phyloP scores from a whole-genome alignment of 1,140 invertebrate genomes.

The Lethrus apterus region DNA sequence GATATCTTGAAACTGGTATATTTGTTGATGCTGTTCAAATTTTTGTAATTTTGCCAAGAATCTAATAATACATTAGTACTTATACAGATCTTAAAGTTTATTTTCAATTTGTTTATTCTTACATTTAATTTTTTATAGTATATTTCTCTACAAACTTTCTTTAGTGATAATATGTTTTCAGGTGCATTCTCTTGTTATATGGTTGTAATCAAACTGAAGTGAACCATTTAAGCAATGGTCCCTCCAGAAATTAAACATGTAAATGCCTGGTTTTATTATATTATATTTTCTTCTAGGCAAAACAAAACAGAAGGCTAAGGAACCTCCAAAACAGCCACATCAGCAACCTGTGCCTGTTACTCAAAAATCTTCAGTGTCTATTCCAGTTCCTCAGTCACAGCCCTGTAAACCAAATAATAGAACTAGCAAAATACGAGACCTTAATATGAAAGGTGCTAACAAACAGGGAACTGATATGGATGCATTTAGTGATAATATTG shows the following conservation, averaged over 20 bases:
- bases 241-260: too few species aligned
- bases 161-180: too few species aligned
- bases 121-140: background rate
- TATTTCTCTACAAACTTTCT: too few species aligned
- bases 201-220: too few species aligned
- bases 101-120: slow-evolving; percentile 1
- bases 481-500: slow-evolving; percentile 37
- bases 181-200: too few species aligned
- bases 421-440: slow-evolving; percentile 36
- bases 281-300: slow-evolving; percentile 32
- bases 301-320: slow-evolving; percentile 27
- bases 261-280: slow-evolving; percentile 1
- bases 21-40: slow-evolving; percentile 8
- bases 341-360: slow-evolving; percentile 9
- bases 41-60: slow-evolving; percentile 11
- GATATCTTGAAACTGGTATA: slow-evolving; percentile 1
- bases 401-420: slow-evolving; percentile 32
- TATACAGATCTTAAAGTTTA: background rate
- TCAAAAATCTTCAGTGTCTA: slow-evolving; percentile 13
- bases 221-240: too few species aligned
- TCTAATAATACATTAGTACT: slow-evolving; percentile 9
- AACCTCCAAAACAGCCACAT: slow-evolving; percentile 17
- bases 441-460: slow-evolving; percentile 39
- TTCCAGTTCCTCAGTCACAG: slow-evolving; percentile 27
- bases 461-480: slow-evolving; percentile 45